Percentiles rank a stretch among this genome's conserved stretches.
Conservation (phyloP, 2,888 invertebrate species). For the Oeneis ivallda region DNA sequence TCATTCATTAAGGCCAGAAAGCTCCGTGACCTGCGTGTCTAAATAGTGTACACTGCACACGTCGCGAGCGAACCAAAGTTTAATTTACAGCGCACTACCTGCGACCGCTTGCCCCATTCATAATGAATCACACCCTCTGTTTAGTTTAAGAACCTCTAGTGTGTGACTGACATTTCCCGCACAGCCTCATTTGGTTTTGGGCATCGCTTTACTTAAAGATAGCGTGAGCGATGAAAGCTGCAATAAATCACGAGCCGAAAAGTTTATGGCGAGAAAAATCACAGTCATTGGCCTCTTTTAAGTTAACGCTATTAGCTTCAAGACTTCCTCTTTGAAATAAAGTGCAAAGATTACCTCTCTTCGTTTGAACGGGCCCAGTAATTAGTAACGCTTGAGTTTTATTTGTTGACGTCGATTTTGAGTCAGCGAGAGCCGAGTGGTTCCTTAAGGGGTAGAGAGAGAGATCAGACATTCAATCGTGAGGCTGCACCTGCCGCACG, state of each 20-base stretch:
- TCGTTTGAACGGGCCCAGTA: conserved; percentile 72
- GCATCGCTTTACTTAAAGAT: conserved; percentile 43
- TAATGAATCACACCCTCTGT: conserved; percentile 72
- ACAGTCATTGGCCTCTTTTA: conserved; percentile 78
- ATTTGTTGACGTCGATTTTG: conserved; percentile 81
- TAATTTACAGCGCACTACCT: conserved; percentile 70
- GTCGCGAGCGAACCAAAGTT: conserved; percentile 70
- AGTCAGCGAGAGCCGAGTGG: conserved; percentile 53
- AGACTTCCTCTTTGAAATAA: conserved; percentile 77
- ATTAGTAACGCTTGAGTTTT: conserved; percentile 82
- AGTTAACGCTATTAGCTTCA: conserved; percentile 80
- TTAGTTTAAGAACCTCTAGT: conserved; percentile 61
- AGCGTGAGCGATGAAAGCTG: conserved; percentile 45
- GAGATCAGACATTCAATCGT: conserved; percentile 60
- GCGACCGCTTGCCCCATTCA: conserved; percentile 62
- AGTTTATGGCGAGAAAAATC: conserved; percentile 71
- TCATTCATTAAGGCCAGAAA: conserved; percentile 75
- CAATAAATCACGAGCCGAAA: conserved; percentile 74
- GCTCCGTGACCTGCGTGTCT: conserved; percentile 71
- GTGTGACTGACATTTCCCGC: conserved; percentile 70
- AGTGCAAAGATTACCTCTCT: conserved; percentile 80
- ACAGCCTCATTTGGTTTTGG: conserved; percentile 43
- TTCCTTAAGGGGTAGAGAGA: conserved; percentile 58
- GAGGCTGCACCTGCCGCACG: conserved; percentile 77
- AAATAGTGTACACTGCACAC: conserved; percentile 64